Conservation (phyloP, 2,888 invertebrate species). For the Agrilus mali region DNA sequence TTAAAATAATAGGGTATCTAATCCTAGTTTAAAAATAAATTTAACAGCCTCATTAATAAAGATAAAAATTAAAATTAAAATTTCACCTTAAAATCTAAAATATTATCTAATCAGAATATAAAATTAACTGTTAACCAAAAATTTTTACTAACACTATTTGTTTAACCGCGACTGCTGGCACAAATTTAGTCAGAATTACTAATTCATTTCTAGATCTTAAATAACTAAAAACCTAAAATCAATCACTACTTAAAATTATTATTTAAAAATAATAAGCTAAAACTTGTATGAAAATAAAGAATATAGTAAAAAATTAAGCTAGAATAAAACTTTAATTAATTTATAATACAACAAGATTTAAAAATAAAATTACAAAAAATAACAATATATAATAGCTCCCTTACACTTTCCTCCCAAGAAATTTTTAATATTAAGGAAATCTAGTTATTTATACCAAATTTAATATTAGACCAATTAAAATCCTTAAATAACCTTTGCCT, state of each 20-base stretch:
- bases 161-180: conserved; percentile 62
- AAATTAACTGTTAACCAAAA: conserved; percentile 35
- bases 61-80: conserved; percentile 33
- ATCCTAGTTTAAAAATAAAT: conserved; percentile 46
- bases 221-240: conserved; percentile 45
- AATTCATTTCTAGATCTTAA: conserved; percentile 47
- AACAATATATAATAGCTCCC: no score
- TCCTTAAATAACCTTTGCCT: no score
- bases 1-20: conserved; percentile 55
- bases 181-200: conserved; percentile 49
- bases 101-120: no score
- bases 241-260: conserved; percentile 35
- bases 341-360: conserved; percentile 28
- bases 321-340: conserved; percentile 43
- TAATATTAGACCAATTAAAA: no score
- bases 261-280: conserved; percentile 37
- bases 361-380: conserved; percentile 27
- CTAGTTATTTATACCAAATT: no score
- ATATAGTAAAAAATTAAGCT: conserved; percentile 36
- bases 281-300: conserved; percentile 45
- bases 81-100: conserved; percentile 44
- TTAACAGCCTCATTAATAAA: conserved; percentile 35
- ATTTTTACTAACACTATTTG: conserved; percentile 45
- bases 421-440: no score
- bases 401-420: background rate